Percentiles rank a stretch among this genome's conserved stretches.
These are phyloP conservation scores for Melanotaenia maccullochi DNA, from an alignment of 2,797 vertebrate species.

Conservation along the genomic window DNA sequence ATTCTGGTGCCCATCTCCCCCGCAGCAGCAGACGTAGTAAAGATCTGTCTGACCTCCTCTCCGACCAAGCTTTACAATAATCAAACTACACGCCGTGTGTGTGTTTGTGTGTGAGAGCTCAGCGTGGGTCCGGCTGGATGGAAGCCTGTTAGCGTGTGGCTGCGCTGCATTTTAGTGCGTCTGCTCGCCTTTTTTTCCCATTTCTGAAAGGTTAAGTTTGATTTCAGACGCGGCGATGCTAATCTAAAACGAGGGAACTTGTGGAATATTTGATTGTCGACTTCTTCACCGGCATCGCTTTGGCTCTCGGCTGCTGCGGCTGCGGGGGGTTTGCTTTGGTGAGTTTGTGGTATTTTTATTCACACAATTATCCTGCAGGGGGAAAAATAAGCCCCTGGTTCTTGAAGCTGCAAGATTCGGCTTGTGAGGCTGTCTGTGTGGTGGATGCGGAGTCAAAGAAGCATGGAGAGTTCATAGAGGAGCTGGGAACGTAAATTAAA, in stretches of 20 bases:
- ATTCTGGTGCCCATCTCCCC: slow-evolving; percentile 49
- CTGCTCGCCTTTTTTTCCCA: not conserved
- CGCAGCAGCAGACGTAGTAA: slow-evolving; percentile 19
- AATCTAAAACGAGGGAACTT: slow-evolving; percentile 53
- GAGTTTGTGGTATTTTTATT: slow-evolving; percentile 24
- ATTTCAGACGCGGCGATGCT: slow-evolving; percentile 31
- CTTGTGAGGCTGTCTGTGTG: slow-evolving; percentile 3
- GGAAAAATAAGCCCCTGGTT: not conserved
- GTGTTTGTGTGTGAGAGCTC: slow-evolving; percentile 18
- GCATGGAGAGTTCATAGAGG: slow-evolving; percentile 58
- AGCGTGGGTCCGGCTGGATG: slow-evolving; percentile 28
- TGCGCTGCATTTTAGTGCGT: slow-evolving; percentile 10
- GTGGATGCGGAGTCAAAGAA: slow-evolving; percentile 37
- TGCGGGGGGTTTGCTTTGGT: slow-evolving; percentile 30
- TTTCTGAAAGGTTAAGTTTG: slow-evolving; percentile 21
- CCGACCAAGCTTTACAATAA: slow-evolving; percentile 34
- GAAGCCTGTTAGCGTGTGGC: not conserved
- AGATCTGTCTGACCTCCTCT: slow-evolving; percentile 62
- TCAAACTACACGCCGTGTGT: slow-evolving; percentile 39
- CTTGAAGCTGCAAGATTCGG: slow-evolving; percentile 15
- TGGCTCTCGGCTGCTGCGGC: slow-evolving; percentile 12
- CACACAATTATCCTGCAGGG: not conserved
- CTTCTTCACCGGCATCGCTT: slow-evolving; percentile 6
- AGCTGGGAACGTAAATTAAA: slow-evolving; percentile 27
- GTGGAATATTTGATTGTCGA: slow-evolving; percentile 29